Evolutionary conservation across 1,140 invertebrate genomes (phyloP), one percentile per base, ranked within the genome.

Genomic region (Achroia grisella): DNA sequence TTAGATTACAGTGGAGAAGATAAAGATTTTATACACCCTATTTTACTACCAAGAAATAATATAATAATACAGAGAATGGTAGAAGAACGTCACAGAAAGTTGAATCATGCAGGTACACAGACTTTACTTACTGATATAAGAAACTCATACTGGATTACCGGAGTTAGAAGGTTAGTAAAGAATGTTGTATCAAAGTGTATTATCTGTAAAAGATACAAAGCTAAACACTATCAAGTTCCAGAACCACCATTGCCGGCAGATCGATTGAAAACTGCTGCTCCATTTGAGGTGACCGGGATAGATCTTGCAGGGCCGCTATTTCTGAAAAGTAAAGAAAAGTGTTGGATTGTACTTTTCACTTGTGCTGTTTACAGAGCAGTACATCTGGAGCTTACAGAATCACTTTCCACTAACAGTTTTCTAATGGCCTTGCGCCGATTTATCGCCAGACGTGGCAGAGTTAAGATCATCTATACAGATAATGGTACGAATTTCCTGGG

Each of bases 401-500:
- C 66, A 0, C 37, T 78, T 10, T 59, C 58, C 0, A 67, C 65
- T 8, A 48, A 60, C 9, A 35, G 23, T 11, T 78, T 76, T 53
- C 27, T 76, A 2, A 42, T 56, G 34, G 62, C 50, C 1, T 51
- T 78, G 4, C 30, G 69, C 11, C 39, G 71, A 35, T 83, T 83
- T 45, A 48, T 77, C 8, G 60, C 59, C n/a, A 37, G 64, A 37
- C 50, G 68, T 48, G 70, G 72, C 28, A 44, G 65, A 46, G 76
- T 71, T 2, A 32, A 31, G 1, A 57, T 57, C 0, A 67, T 88
- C 8, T 86, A 68, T 35, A 75, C 59, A 31, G 76, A 87, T 43
- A 85, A 87, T 43, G 83, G 68, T 0, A 73, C 56, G 5, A 84
- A 75, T 50, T 83, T 81, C 41, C 41, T 36, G 8, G 59, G 65